A percentile compares a stretch with the other conserved stretches of the same genome.
These are phyloP conservation scores for Synaphobranchus kaupii DNA, from an alignment of 2,797 vertebrate species.

Conservation along the genomic window DNA sequence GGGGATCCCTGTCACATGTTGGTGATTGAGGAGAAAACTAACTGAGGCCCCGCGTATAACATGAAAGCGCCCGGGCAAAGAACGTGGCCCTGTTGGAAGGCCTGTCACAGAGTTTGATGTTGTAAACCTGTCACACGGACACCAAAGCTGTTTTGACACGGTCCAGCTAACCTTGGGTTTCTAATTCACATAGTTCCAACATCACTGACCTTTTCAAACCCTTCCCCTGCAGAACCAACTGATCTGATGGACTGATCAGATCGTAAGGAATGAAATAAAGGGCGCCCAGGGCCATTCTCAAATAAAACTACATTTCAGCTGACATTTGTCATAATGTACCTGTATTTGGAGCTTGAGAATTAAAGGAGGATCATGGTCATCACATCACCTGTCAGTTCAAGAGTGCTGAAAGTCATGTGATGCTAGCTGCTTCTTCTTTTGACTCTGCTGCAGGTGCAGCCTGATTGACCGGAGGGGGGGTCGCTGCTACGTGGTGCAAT, in stretches of 20 bases:
- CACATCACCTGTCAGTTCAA: background rate
- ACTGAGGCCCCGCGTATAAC: conserved; percentile 54
- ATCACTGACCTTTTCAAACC: background rate
- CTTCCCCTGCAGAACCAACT: background rate
- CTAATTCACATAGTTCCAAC: background rate
- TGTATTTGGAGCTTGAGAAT: background rate
- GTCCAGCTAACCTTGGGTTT: background rate
- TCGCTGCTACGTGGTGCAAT: background rate
- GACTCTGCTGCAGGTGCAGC: background rate
- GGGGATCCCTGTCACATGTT: background rate
- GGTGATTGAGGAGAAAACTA: conserved; percentile 37
- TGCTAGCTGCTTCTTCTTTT: background rate
- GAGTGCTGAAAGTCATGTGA: background rate
- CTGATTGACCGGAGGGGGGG: background rate
- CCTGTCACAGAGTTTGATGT: conserved; percentile 64
- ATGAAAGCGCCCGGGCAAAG: conserved; percentile 62
- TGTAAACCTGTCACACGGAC: conserved; percentile 64
- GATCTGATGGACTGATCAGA: background rate
- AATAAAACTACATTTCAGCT: background rate
- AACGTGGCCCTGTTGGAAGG: conserved; percentile 61
- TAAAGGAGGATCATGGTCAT: background rate
- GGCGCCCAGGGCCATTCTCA: background rate
- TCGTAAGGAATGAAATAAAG: background rate
- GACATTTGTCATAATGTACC: background rate
- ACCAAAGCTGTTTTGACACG: conserved; percentile 51